Evolutionary conservation across 2,113 vertebrate species (phyloP).

Genomic region (Chinchilla lanigera): DNA sequence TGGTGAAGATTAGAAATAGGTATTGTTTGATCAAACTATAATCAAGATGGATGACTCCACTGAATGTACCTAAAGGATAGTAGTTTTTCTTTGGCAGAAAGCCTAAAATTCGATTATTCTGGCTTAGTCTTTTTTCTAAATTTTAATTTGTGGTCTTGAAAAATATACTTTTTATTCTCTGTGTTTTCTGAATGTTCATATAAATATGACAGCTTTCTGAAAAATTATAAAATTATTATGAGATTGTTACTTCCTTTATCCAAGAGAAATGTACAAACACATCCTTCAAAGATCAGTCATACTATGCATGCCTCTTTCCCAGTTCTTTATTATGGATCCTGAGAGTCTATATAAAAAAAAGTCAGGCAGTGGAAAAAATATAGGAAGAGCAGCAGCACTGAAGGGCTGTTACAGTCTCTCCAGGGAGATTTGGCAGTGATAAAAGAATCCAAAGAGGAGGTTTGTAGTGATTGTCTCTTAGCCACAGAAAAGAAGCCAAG

Average conservation of each 20-base stretch:
- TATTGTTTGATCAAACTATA: background rate
- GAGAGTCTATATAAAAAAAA: background rate
- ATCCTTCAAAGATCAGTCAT: background rate
- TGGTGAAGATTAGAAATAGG: background rate
- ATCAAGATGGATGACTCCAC: background rate
- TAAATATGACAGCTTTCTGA: background rate
- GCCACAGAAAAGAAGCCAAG: background rate
- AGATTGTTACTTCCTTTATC: constrained; percentile 21
- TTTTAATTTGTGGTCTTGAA: background rate
- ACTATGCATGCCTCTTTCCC: background rate
- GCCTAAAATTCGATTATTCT: background rate
- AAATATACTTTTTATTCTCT: background rate
- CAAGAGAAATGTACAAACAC: constrained; percentile 3
- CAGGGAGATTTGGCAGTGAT: background rate
- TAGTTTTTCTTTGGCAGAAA: background rate
- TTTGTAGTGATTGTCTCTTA: background rate
- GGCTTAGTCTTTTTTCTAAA: background rate
- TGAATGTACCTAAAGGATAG: background rate
- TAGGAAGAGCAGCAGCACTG: too few species aligned
- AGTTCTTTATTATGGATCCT: background rate
- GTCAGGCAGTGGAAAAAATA: background rate
- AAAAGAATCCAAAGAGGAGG: background rate
- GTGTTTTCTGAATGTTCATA: background rate
- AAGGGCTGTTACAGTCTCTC: background rate
- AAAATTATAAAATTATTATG: background rate